These are phyloP conservation scores for Columba janthina DNA, from an alignment of 2,113 vertebrate species.

Conservation along the genomic window DNA sequence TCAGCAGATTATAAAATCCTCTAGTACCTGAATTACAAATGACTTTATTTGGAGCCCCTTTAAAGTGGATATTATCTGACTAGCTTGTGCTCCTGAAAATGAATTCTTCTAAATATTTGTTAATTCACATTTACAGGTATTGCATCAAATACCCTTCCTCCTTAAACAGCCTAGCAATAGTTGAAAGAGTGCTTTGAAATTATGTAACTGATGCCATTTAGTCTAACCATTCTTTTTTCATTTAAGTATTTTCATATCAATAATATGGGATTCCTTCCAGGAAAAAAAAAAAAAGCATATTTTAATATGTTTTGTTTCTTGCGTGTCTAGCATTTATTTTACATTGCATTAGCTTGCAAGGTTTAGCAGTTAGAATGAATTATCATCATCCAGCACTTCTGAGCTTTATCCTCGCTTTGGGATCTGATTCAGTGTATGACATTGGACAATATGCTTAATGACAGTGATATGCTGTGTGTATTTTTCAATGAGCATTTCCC, in stretches of 20 bases:
- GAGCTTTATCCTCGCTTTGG: background rate
- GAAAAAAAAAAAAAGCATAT: background rate
- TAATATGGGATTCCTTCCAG: background rate
- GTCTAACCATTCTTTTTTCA: background rate
- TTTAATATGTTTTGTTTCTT: background rate
- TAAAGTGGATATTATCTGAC: background rate
- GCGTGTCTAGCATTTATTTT: background rate
- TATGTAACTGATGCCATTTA: background rate
- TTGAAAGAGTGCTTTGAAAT: background rate
- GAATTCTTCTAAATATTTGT: background rate
- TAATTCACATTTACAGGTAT: background rate
- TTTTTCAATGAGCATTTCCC: background rate
- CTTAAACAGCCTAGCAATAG: background rate
- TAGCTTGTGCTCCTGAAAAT: background rate
- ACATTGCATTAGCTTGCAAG: background rate
- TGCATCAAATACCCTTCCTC: background rate
- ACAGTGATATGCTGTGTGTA: background rate
- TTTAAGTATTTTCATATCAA: background rate
- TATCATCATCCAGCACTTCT: background rate
- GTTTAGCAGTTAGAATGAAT: background rate
- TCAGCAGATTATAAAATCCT: constrained; percentile 26
- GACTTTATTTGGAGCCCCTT: background rate
- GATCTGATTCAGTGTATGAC: background rate
- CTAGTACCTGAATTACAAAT: constrained; percentile 1
- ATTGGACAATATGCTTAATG: background rate